Percentiles rank a stretch among this genome's conserved stretches.
phyloP scores from a whole-genome alignment of 1,140 invertebrate genomes.

The Leucophenga varia region DNA sequence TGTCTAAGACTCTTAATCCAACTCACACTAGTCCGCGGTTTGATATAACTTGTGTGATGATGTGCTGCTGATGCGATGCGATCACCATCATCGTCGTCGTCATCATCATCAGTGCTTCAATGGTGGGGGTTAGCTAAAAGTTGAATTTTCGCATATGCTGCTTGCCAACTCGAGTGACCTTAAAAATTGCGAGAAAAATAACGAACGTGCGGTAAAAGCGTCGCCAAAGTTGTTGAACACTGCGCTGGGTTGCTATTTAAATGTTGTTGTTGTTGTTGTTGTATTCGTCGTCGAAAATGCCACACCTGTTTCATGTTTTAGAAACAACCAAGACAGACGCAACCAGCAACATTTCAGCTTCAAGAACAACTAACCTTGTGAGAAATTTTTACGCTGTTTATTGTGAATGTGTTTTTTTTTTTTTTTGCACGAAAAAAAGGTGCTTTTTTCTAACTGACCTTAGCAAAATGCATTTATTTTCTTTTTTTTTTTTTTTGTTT shows the following conservation, averaged over 20 bases:
- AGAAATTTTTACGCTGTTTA: slow-evolving; percentile 36
- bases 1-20: no score
- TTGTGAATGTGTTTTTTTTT: no score
- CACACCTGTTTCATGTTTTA: slow-evolving; percentile 54
- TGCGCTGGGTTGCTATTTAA: slow-evolving; percentile 22
- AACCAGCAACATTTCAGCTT: slow-evolving; percentile 17
- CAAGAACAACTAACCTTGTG: slow-evolving; percentile 29
- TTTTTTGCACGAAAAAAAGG: not conserved
- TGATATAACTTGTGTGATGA: no score
- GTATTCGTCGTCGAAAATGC: slow-evolving; percentile 27
- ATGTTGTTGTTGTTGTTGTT: slow-evolving; percentile 19
- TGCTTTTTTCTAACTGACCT: slow-evolving; percentile 32
- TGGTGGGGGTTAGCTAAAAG: no score
- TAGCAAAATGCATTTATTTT: slow-evolving; percentile 29
- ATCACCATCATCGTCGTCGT: slow-evolving; percentile 20
- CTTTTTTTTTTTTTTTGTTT: slow-evolving; percentile 12
- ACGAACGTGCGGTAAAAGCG: slow-evolving; percentile 55
- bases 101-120: slow-evolving; percentile 6
- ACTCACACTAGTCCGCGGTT: no score
- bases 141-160: not conserved
- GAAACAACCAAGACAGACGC: slow-evolving; percentile 15
- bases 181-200: slow-evolving; percentile 49
- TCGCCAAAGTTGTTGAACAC: slow-evolving; percentile 34
- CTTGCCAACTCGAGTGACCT: slow-evolving; percentile 43
- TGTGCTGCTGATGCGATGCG: slow-evolving; percentile 19